Evolutionary conservation across 1,140 invertebrate species (phyloP), one percentile per base, ranked within the genome.

Genomic region (Mycetomoellerius zeteki): DNA sequence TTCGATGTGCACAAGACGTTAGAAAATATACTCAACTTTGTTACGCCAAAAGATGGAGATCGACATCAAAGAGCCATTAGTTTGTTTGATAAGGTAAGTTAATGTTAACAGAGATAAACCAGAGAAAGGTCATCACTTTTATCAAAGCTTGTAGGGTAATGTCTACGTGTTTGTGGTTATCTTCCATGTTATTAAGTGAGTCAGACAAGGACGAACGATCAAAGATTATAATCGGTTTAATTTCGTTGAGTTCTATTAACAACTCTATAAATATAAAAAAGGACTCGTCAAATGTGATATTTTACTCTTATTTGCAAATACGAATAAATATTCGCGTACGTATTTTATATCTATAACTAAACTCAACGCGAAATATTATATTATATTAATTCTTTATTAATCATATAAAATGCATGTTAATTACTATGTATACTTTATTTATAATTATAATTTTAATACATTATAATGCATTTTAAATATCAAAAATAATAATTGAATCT

Each of bases 1-100:
- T 99, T 98, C 94, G 98, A 99, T 93, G 95, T 98, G 82, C 96
- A 98, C 95, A 96, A 96, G 71, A 98, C 98, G 0, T 94, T 98
- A 7, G 94, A 96, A 88, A 97, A 96, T 89, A 95, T 97, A 8
- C 93, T 98, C 30, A 94, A 97, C 82, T 95, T 96, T 91, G 92
- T 94, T 33, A 94, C 87, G 21, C 92, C 94, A 24, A 94, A 93
- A 37, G 89, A 93, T 8, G 96, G 96, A 0, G 95, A 97, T 88
- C 93, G 96, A 24, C 93, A 92, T 16, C 94, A 96, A 43, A 95
- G 97, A 84, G 97, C 96, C 0, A 96, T 98, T 52, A 97, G 97
- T 71, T 95, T 98, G 27, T 97, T 98, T 91, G 96, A 97, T 86
- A 96, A 97, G 94, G 97, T 98, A 90, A 33, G 52, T 84, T 30